Percentiles rank a stretch among this genome's conserved stretches.
phyloP scores from a whole-genome alignment of 2,888 invertebrate species.

The Neria commutata region DNA sequence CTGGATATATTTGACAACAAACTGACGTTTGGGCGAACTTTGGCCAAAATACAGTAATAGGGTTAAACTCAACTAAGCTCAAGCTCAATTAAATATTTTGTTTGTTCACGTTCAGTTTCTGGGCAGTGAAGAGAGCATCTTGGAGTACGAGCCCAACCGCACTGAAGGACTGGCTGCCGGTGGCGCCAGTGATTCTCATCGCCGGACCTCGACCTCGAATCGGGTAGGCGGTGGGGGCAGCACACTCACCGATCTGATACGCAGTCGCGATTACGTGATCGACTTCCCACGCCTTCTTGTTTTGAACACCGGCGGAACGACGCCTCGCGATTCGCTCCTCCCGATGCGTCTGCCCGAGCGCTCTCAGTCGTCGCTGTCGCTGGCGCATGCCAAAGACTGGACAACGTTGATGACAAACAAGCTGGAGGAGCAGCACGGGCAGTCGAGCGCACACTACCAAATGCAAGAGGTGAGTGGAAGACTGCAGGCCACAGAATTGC shows the following conservation, averaged over 20 bases:
- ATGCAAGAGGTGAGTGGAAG: conserved; percentile 50
- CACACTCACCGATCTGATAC: conserved; percentile 45
- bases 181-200: conserved; percentile 4
- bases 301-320: conserved; percentile 44
- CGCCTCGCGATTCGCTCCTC: conserved; percentile 46
- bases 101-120: conserved; percentile 67
- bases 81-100: background rate
- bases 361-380: conserved; percentile 57
- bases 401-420: conserved; percentile 51
- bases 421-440: conserved; percentile 54
- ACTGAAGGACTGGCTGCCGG: conserved; percentile 54
- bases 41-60: too few relatives aligned
- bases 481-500: background rate
- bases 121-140: conserved; percentile 83
- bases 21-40: too few relatives aligned
- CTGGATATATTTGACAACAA: too few relatives aligned
- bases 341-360: conserved; percentile 50
- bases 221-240: conserved; percentile 26
- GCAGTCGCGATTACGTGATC: conserved; percentile 54
- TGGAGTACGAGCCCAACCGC: conserved; percentile 70
- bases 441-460: conserved; percentile 36
- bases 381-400: conserved; percentile 48
- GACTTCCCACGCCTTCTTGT: conserved; percentile 54
- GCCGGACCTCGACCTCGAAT: background rate
- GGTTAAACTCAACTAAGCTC: too few relatives aligned